Evolutionary conservation across 2,888 invertebrate genomes (phyloP).

Genomic region (Nineta flava): DNA sequence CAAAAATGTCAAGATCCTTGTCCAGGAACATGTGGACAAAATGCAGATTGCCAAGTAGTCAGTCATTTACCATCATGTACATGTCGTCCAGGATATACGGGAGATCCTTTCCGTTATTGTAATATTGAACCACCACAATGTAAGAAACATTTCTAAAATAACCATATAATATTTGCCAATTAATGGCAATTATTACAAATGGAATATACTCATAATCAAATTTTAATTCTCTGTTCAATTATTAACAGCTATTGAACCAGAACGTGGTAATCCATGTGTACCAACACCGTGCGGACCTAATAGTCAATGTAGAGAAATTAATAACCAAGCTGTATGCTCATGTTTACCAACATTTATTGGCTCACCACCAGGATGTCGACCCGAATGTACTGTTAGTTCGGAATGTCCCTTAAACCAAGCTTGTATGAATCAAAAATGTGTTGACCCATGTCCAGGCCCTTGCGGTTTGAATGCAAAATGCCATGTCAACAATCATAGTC

Average conservation of each 20-base stretch:
- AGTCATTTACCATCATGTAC: constrained; percentile 54
- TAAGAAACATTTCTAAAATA: constrained; percentile 22
- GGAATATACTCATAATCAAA: neutral
- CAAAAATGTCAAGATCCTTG: constrained; percentile 67
- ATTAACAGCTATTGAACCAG: constrained; percentile 13
- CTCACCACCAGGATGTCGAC: constrained; percentile 37
- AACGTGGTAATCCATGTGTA: constrained; percentile 30
- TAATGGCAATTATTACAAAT: too few species aligned
- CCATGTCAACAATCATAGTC: constrained; percentile 39
- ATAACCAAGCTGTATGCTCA: constrained; percentile 37
- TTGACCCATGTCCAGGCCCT: constrained; percentile 39
- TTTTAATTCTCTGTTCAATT: neutral
- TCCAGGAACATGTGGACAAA: constrained; percentile 58
- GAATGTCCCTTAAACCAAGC: constrained; percentile 37
- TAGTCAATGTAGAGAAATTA: constrained; percentile 35
- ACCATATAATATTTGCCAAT: neutral
- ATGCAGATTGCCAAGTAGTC: constrained; percentile 56
- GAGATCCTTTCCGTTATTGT: constrained; percentile 59
- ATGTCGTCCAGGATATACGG: constrained; percentile 52
- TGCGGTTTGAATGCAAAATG: constrained; percentile 38
- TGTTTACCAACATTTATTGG: constrained; percentile 39
- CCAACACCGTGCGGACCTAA: constrained; percentile 40
- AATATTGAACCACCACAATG: constrained; percentile 28
- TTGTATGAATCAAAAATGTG: constrained; percentile 42
- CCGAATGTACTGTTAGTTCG: constrained; percentile 40